phyloP scores from a whole-genome alignment of 2,113 vertebrate species.

The Rhombomys opimus region DNA sequence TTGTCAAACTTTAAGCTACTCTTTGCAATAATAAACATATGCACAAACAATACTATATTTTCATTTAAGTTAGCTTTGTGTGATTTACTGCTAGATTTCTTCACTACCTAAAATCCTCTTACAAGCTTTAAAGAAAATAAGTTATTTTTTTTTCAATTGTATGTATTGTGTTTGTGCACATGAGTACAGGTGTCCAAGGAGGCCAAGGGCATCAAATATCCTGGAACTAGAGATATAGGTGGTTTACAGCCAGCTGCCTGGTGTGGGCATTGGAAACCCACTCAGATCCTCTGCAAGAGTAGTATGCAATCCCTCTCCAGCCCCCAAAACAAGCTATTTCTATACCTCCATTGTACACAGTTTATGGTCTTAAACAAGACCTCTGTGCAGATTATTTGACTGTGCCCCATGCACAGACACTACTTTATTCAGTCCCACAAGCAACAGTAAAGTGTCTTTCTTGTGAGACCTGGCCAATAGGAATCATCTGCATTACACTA shows the following conservation, averaged over 20 bases:
- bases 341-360: background rate
- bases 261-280: background rate
- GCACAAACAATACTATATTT: slow-evolving; percentile 25
- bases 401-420: background rate
- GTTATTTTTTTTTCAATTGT: slow-evolving; percentile 3
- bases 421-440: slow-evolving; percentile 36
- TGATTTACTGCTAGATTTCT: background rate
- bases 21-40: slow-evolving; percentile 51
- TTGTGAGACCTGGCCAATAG: background rate
- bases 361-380: background rate
- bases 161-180: background rate
- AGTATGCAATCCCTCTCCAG: background rate
- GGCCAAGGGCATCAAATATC: background rate
- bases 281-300: background rate
- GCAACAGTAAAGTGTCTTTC: slow-evolving; percentile 1
- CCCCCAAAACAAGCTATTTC: background rate
- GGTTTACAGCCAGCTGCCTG: background rate
- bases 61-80: slow-evolving; percentile 2
- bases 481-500: background rate
- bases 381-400: background rate
- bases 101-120: slow-evolving; percentile 56
- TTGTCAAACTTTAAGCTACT: slow-evolving; percentile 33
- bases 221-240: background rate
- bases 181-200: background rate
- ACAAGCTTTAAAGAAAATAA: slow-evolving; percentile 14